A percentile compares a stretch with the other conserved stretches of the same genome.
Evolutionary conservation across 2,113 vertebrate genomes (phyloP).

Genomic region (Macquaria australasica): DNA sequence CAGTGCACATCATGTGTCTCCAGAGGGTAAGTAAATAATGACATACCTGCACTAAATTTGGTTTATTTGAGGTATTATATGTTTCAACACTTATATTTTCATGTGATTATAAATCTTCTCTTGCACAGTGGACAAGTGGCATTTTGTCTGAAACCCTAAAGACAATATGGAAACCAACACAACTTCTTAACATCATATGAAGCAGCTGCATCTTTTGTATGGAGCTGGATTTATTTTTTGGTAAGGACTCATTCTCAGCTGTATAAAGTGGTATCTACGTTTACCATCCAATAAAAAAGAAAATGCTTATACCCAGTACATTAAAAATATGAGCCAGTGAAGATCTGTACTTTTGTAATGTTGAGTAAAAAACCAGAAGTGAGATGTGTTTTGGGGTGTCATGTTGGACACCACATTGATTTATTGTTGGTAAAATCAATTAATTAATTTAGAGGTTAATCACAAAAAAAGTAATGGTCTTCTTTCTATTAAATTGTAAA

Average conservation of each 20-base stretch:
- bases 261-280: conserved; percentile 14
- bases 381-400: not conserved
- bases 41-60: not conserved
- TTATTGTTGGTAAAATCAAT: not conserved
- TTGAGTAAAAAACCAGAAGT: not conserved
- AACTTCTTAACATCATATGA: not conserved
- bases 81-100: not conserved
- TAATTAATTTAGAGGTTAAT: not conserved
- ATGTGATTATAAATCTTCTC: conserved; percentile 30
- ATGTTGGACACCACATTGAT: not conserved
- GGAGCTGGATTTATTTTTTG: conserved; percentile 27
- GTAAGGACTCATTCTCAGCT: conserved; percentile 24
- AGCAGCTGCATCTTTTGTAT: conserved; percentile 28
- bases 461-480: not conserved
- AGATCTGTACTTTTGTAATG: conserved; percentile 5
- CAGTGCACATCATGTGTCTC: conserved; percentile 70
- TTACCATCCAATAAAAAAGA: not conserved
- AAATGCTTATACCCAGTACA: not conserved
- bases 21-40: conserved; percentile 84
- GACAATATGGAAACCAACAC: conserved; percentile 30
- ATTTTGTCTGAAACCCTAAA: conserved; percentile 76
- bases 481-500: conserved; percentile 6
- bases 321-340: not conserved
- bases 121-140: conserved; percentile 84
- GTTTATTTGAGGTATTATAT: not conserved